Base-by-base conservation (phyloP, 37 sponge, comb jelly and placozoan species). In the Haliclona indistincta region DNA sequence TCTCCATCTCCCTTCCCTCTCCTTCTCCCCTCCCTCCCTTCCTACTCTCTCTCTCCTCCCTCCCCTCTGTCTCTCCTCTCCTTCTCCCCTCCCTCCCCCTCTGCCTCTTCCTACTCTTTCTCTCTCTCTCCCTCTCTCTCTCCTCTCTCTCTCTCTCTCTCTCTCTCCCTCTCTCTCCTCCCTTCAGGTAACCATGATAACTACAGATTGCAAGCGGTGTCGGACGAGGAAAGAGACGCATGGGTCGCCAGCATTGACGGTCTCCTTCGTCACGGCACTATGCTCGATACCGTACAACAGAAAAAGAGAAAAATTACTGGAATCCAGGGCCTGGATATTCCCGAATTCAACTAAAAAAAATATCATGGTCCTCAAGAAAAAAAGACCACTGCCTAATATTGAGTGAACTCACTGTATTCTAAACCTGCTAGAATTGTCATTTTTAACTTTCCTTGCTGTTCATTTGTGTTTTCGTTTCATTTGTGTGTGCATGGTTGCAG, bases 331-430 rank as follows among this genome's bases (percentile, higher is more conserved):
- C 72, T 86, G 17, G 74, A 86, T 33, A 55, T 86, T 0, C 85
- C 85, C 8, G 86, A 74, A 2, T 60, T 86, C n/a, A 81, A 78
- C 26, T 86, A 43, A 77, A n/a, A n/a, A n/a, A n/a, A n/a, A n/a
- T n/a, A n/a, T n/a, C n/a, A n/a, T n/a, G n/a, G n/a, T n/a, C n/a
- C n/a, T n/a, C n/a, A n/a, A n/a, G n/a, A n/a, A n/a, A n/a, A n/a
- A n/a, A n/a, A n/a, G n/a, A n/a, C n/a, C n/a, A n/a, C n/a, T n/a
- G n/a, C n/a, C n/a, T n/a, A n/a, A n/a, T n/a, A n/a, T n/a, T n/a
- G n/a, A n/a, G n/a, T n/a, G n/a, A n/a, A n/a, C n/a, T n/a, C n/a
- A n/a, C n/a, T n/a, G n/a, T n/a, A n/a, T n/a, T n/a, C n/a, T n/a
- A n/a, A n/a, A n/a, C n/a, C n/a, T n/a, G n/a, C n/a, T n/a, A n/a